These are phyloP conservation scores for Hypselothyrea guttata DNA, from an alignment of 2,888 invertebrate species.

Conservation along the genomic window DNA sequence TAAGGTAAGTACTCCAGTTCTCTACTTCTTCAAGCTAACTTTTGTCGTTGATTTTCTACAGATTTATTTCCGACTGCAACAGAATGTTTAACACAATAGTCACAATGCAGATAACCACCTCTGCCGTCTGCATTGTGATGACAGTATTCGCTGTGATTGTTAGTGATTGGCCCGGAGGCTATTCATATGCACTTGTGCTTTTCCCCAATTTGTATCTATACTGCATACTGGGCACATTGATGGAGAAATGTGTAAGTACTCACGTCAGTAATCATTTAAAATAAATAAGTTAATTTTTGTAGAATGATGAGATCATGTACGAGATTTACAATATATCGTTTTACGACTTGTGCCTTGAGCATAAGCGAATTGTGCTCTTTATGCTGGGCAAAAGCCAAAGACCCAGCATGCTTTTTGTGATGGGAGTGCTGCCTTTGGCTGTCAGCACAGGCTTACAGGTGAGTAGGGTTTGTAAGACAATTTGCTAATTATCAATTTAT, in stretches of 20 bases:
- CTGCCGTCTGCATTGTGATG: constrained; percentile 50
- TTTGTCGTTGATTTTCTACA: constrained; percentile 6
- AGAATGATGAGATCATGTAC: constrained; percentile 49
- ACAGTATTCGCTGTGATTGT: constrained; percentile 57
- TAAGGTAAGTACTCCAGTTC: constrained; percentile 14
- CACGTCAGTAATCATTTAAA: no score
- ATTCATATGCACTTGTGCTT: no score
- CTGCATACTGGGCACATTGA: constrained; percentile 62
- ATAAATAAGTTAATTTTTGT: background rate
- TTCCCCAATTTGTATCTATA: constrained; percentile 59
- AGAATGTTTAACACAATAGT: constrained; percentile 42
- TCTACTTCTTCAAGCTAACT: background rate
- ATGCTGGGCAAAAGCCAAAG: constrained; percentile 52
- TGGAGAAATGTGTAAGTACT: constrained; percentile 54
- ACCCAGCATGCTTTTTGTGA: constrained; percentile 26
- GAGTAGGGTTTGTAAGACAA: background rate
- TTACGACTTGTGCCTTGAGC: constrained; percentile 33
- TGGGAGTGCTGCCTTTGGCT: constrained; percentile 51
- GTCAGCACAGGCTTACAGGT: constrained; percentile 57
- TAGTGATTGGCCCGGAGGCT: no score
- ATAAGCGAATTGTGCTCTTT: constrained; percentile 42
- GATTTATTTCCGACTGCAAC: constrained; percentile 51
- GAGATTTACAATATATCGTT: constrained; percentile 60
- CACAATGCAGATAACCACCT: constrained; percentile 44
- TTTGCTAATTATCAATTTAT: no score